Percentiles rank a stretch among this genome's conserved stretches.
Conservation (phyloP, 2,797 vertebrate species). For the Danio albolineatus region DNA sequence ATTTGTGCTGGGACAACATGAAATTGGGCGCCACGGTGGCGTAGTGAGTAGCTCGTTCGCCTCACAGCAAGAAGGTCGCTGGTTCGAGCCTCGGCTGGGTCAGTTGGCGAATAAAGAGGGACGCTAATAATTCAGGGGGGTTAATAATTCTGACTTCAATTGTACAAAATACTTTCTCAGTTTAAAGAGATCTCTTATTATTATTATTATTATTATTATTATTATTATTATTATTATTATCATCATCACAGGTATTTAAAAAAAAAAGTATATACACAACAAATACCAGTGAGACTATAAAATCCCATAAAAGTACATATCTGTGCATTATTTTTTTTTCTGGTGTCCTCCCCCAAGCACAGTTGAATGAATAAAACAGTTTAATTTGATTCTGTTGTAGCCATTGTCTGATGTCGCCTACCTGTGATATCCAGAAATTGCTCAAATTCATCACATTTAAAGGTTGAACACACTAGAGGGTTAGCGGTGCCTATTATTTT, state of each 20-base stretch:
- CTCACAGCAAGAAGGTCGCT: too few species aligned
- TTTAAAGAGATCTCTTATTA: too few species aligned
- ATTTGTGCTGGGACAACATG: too few species aligned
- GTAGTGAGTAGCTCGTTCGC: too few species aligned
- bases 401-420: not conserved
- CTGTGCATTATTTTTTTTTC: not conserved
- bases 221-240: too few species aligned
- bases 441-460: constrained; percentile 28
- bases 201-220: too few species aligned
- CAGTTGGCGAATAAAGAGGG: too few species aligned
- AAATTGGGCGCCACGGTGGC: too few species aligned
- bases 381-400: constrained; percentile 1
- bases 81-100: too few species aligned
- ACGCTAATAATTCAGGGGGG: too few species aligned
- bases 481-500: not conserved
- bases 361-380: not conserved
- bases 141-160: too few species aligned
- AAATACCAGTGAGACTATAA: not conserved
- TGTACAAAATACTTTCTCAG: too few species aligned
- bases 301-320: not conserved
- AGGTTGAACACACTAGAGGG: constrained; percentile 2
- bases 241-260: not conserved
- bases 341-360: not conserved
- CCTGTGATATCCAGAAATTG: constrained; percentile 19
- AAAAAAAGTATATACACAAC: not conserved